These are phyloP conservation scores for Nothoprocta pentlandii DNA, from an alignment of 2,113 vertebrate species.

Conservation along the genomic window DNA sequence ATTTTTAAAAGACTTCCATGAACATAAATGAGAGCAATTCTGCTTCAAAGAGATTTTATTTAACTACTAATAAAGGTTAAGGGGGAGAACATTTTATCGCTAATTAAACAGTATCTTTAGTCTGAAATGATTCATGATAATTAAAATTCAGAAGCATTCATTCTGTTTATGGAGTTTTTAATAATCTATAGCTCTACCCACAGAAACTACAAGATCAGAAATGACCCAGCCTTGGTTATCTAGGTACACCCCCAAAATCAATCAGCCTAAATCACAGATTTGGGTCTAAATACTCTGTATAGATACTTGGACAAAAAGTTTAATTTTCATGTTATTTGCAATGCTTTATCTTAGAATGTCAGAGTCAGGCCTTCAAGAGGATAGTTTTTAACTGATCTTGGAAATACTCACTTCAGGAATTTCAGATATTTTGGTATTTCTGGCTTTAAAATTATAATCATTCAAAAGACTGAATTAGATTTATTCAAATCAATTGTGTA, in stretches of 20 bases:
- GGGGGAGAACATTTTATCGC: background rate
- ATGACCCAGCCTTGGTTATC: background rate
- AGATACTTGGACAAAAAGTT: background rate
- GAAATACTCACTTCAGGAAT: background rate
- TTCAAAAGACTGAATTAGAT: background rate
- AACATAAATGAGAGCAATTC: background rate
- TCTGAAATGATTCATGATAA: background rate
- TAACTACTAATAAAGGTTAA: background rate
- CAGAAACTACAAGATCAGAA: background rate
- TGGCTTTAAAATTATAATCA: background rate
- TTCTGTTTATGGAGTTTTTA: background rate
- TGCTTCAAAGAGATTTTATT: background rate
- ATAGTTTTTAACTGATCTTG: background rate
- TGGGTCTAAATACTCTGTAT: background rate
- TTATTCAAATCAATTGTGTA: background rate
- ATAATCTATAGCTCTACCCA: background rate
- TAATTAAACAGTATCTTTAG: background rate
- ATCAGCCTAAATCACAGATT: background rate
- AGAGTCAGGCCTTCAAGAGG: background rate
- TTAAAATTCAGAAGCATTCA: background rate
- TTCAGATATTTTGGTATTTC: background rate
- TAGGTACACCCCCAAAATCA: background rate
- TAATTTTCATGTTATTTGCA: background rate
- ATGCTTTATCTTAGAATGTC: background rate
- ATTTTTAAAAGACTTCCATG: background rate